Evolutionary conservation across 2,113 vertebrate genomes (phyloP), one percentile per base, ranked within the genome.

Genomic region (Pao palembangensis): DNA sequence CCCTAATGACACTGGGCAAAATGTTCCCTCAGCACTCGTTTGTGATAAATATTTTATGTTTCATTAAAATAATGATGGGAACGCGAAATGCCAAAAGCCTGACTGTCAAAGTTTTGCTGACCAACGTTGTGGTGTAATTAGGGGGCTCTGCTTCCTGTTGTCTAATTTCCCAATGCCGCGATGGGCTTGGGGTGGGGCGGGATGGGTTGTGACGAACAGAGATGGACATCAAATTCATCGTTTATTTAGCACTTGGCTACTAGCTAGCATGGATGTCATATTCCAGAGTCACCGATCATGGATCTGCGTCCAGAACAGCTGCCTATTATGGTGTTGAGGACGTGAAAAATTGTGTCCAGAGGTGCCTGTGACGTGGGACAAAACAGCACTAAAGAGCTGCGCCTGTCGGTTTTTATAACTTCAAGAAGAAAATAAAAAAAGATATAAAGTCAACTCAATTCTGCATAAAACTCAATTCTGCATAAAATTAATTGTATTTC

Each of bases 41-140:
- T 69, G 69, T 69, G 70, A 90, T 86, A 83, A 85, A 88, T 90
- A 88, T 89, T 89, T 73, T 81, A 90, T 86, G 76, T 82, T 89
- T 90, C 80, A 85, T 87, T 87, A 76, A 64, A 85, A 76, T 85
- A 80, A 85, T 82, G 73, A 87, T 77, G 75, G 67, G 44, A 73
- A 80, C 72, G 67, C 69, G 79, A 80, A 85, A 81, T 80, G 78
- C 79, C 72, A 71, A 75, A 80, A 31, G 44, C 47, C 63, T 72
- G 69, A 78, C 64, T 76, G 73, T 81, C 78, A 81, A 76, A 83
- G 67, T 78, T 76, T 71, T 12, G 34, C 34, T 38, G 34, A 69
- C 66, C 14, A 53, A 64, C 70, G 58, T 67, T 80, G 69, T 81
- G 54, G 68, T 59, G 51, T 75, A 81, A 78, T 80, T 82, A 79